Conservation (phyloP, 2,113 vertebrate genomes). For the Myocastor coypus region DNA sequence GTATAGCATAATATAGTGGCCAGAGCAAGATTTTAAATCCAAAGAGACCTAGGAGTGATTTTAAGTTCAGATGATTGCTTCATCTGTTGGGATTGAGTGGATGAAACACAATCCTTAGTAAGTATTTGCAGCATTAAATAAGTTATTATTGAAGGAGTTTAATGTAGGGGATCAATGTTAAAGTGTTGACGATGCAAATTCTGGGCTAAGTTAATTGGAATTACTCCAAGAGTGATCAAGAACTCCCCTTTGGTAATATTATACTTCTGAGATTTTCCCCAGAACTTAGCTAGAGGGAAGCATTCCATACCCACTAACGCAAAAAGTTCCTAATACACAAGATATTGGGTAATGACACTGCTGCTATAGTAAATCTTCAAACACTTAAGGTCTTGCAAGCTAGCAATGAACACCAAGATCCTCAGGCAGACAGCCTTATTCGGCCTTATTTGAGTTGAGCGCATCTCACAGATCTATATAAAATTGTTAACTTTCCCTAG, state of each 20-base stretch:
- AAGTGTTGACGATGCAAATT: not conserved
- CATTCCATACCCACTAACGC: no score
- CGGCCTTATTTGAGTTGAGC: not conserved
- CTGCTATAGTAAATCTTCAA: not conserved
- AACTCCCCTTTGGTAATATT: not conserved
- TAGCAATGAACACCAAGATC: not conserved
- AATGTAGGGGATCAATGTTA: not conserved
- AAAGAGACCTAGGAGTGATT: not conserved
- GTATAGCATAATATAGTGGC: not conserved
- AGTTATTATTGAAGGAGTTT: not conserved
- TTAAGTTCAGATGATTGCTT: not conserved
- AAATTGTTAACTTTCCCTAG: not conserved
- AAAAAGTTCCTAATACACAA: not conserved
- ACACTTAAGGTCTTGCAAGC: not conserved
- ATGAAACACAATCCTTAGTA: not conserved
- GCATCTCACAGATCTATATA: not conserved
- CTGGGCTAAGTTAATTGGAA: not conserved
- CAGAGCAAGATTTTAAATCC: not conserved
- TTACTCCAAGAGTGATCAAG: not conserved
- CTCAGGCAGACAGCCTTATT: not conserved
- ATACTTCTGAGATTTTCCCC: not conserved
- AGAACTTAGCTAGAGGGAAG: not conserved
- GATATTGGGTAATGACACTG: not conserved
- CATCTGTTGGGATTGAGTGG: not conserved
- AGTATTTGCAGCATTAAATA: not conserved